Evolutionary conservation across 2,113 vertebrate genomes (phyloP), one percentile per base, ranked within the genome.

Genomic region (Vimba vimba): DNA sequence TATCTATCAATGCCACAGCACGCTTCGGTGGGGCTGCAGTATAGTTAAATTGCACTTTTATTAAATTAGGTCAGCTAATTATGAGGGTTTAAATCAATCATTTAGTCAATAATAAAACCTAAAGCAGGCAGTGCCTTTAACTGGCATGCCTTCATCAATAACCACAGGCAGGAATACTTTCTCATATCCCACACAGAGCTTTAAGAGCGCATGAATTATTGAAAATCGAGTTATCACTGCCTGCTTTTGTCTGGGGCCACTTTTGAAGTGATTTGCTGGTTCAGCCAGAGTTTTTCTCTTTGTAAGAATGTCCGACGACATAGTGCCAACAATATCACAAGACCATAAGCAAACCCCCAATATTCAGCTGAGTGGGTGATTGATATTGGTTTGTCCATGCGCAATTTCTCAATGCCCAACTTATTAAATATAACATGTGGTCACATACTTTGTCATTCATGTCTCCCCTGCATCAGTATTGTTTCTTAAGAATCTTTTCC

Each of bases 81-180:
- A 95, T 94, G 94, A 96, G 90, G 90, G 89, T 91, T 93, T 95
- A 94, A 95, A 96, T 96, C 94, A 94, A 95, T 96, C 94, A 95
- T 91, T 89, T 82, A 93, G 92, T 95, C 94, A 94, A 95, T 95
- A 94, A 92, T 91, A 89, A 91, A 92, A 92, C 90, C 91, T 90
- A 93, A 92, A 93, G 93, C 89, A 90, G 86, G 30, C 91, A 87
- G 89, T 88, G 88, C 87, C 90, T 85, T 43, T 90, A 93, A 93
- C 90, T 88, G 92, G 84, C 90, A 85, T 90, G 89, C 91, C 90
- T 90, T 93, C 93, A 94, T 95, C 94, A 94, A 95, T 95, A 95
- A 95, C 85, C 87, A 86, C 87, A 76, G 92, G 92, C 93, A 89
- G 79, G 75, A 89, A 93, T 88, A 88, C 86, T 47, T 91, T 91